Base-by-base conservation (phyloP, 1,140 invertebrate genomes). In the Dinoponera quadriceps region DNA sequence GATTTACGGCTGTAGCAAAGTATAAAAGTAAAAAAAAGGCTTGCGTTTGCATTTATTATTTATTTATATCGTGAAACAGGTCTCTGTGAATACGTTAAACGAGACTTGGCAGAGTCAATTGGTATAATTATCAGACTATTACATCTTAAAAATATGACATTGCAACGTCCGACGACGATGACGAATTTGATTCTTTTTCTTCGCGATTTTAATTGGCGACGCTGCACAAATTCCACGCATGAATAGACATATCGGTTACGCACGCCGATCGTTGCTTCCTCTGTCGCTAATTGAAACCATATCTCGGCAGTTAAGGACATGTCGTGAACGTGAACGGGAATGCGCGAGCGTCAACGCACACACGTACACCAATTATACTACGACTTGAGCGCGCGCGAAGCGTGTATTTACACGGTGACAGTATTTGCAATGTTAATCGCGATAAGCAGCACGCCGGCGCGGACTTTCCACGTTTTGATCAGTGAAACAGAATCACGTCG, bases 381-480 rank as follows among this genome's bases (percentile, higher is more conserved):
- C 5, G 49, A 16, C 0, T n/a, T n/a, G 0, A 14, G 13, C 29
- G 20, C 11, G 25, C n/a, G n/a, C n/a, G n/a, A n/a, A 60, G 0
- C 38, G 38, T 38, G 14, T 60, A 29, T 48, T 38, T 77, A 20
- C 9, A 51, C n/a, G 63, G 11, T 74, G 27, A 51, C 18, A 49
- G 25, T 22, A 63, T 86, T 60, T 68, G 80, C 38, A 51, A 72
- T 60, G 80, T 18, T 78, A 83, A 83, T 78, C 29, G 44, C 25
- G 62, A 85, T 75, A 55, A 57, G 44, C 29, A 13, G 29, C 9
- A 13, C 16, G 18, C 4, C 7, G 25, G 9, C 27, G 66, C 3
- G 25, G n/a, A 65, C 13, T 25, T 38, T 22, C 27, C 38, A 4
- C n/a, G 29, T 51, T 75, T 49, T 14, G 1, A 14, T 14, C n/a